These are phyloP conservation scores for Syritta pipiens DNA, from an alignment of 2,888 invertebrate species.

Conservation along the genomic window DNA sequence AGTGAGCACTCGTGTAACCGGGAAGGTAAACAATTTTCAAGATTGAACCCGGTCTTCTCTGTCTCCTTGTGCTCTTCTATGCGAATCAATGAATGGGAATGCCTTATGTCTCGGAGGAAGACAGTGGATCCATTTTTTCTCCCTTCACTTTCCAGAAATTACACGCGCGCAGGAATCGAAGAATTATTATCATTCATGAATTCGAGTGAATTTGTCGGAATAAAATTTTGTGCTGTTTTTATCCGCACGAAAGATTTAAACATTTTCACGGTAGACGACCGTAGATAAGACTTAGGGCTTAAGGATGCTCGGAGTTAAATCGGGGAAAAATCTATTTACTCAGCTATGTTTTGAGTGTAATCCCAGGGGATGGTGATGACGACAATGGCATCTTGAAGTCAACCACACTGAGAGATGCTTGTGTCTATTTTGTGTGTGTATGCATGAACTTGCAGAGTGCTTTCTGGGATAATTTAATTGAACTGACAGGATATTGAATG, in stretches of 20 bases:
- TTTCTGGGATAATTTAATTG: no score
- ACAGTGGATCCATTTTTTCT: constrained; percentile 9
- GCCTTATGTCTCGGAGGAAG: constrained; percentile 31
- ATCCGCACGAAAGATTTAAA: constrained; percentile 45
- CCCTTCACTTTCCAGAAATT: constrained; percentile 27
- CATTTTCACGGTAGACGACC: constrained; percentile 19
- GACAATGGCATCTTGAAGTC: constrained; percentile 56
- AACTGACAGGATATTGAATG: no score
- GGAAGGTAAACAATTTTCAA: constrained; percentile 66
- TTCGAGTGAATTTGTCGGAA: constrained; percentile 55
- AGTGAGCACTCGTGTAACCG: constrained; percentile 40
- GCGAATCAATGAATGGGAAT: constrained; percentile 2
- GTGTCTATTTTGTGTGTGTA: no score
- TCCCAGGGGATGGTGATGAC: constrained; percentile 47
- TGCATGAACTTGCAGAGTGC: no score
- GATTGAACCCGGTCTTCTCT: constrained; percentile 56
- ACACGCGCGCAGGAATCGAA: constrained; percentile 52
- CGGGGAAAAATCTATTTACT: constrained; percentile 53
- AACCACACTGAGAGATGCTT: constrained; percentile 34
- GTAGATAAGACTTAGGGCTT: constrained; percentile 23
- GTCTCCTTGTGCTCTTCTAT: constrained; percentile 15
- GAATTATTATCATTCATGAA: constrained; percentile 69
- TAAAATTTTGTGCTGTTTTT: constrained; percentile 36
- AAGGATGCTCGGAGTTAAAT: constrained; percentile 40
- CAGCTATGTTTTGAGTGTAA: constrained; percentile 57